Percentiles rank a stretch among this genome's conserved stretches.
These are phyloP conservation scores for Sipha maydis DNA, from an alignment of 2,888 invertebrate species.

Conservation along the genomic window DNA sequence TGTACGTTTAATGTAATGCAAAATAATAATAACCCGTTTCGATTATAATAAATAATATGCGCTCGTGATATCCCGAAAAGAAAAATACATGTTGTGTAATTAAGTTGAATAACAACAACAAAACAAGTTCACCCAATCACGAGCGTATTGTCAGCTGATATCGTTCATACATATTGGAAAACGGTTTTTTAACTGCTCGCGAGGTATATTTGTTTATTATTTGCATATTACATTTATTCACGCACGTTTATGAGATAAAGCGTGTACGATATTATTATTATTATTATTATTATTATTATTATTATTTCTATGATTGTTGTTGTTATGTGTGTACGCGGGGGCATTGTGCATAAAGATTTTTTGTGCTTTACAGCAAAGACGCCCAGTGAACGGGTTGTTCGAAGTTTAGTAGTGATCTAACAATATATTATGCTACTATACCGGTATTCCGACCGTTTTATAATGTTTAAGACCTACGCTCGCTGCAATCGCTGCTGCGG, in stretches of 20 bases:
- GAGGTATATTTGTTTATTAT: background rate
- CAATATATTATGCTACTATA: too few relatives aligned
- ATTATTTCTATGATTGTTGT: background rate
- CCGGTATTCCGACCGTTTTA: background rate
- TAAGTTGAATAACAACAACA: constrained; percentile 48
- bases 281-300: background rate
- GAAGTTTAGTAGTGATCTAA: constrained; percentile 15
- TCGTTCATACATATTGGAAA: background rate
- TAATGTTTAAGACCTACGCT: constrained; percentile 3
- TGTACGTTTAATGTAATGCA: background rate
- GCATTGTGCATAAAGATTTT: background rate
- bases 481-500: background rate
- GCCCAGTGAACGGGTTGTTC: constrained; percentile 18
- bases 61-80: constrained; percentile 55
- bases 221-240: too few relatives aligned
- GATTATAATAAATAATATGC: constrained; percentile 43
- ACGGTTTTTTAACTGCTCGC: constrained; percentile 28
- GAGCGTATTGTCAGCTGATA: background rate
- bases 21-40: constrained; percentile 31
- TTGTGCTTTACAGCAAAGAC: constrained; percentile 32
- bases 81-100: constrained; percentile 38
- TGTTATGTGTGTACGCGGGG: background rate
- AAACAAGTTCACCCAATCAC: constrained; percentile 40
- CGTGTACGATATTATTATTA: background rate
- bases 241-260: background rate